Conservation (phyloP, 1,140 invertebrate species). For the Eupeodes corollae region DNA sequence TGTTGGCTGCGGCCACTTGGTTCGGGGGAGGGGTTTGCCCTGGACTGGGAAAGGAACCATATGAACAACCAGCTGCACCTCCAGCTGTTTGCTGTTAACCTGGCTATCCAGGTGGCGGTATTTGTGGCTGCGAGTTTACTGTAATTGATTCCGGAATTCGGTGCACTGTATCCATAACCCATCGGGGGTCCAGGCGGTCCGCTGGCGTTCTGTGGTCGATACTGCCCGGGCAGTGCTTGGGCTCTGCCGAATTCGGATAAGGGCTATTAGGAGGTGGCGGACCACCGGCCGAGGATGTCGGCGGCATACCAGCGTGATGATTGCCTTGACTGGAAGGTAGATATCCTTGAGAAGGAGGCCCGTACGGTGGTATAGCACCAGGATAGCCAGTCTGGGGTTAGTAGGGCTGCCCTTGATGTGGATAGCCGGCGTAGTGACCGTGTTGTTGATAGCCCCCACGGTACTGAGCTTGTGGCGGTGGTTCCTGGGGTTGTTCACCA, state of each 20-base stretch:
- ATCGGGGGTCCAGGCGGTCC: constrained; percentile 23
- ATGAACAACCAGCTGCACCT: constrained; percentile 20
- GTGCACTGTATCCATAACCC: constrained; percentile 29
- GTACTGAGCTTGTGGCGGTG: constrained; percentile 36
- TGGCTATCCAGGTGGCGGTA: constrained; percentile 8
- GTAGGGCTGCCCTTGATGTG: constrained; percentile 37
- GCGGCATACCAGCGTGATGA: constrained; percentile 27
- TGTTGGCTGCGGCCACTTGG: constrained; percentile 18
- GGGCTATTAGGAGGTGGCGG: constrained; percentile 14
- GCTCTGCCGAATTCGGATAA: constrained; percentile 22
- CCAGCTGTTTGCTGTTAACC: constrained; percentile 14
- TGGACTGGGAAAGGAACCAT: constrained; percentile 28
- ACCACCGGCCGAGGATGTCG: constrained; percentile 14
- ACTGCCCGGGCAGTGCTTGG: constrained; percentile 32
- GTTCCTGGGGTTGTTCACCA: constrained; percentile 7
- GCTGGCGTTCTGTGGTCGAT: constrained; percentile 23
- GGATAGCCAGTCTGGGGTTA: constrained; percentile 41
- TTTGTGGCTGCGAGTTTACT: constrained; percentile 8
- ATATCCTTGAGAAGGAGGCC: constrained; percentile 27
- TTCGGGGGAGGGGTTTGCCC: constrained; percentile 29
- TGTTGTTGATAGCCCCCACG: constrained; percentile 40
- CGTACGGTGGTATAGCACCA: constrained; percentile 18
- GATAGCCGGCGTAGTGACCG: constrained; percentile 41
- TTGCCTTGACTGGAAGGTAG: constrained; percentile 35
- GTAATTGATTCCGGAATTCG: constrained; percentile 7